Conservation (phyloP, 2,797 vertebrate species). For the Leptoclinus maculatus region DNA sequence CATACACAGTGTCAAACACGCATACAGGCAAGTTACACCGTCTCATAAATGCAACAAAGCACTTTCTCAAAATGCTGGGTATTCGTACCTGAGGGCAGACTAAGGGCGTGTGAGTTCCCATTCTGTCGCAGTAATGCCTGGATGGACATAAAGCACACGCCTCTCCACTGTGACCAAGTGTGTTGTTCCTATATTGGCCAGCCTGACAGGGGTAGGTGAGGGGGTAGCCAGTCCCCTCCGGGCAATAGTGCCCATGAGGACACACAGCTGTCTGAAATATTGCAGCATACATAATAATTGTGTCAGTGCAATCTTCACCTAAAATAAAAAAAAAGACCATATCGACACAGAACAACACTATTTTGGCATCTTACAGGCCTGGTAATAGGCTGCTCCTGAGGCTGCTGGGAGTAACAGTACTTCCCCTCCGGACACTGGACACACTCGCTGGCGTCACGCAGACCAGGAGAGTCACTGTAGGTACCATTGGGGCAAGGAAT, state of each 20-base stretch:
- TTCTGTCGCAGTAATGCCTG: constrained; percentile 84
- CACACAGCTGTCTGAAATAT: constrained; percentile 87
- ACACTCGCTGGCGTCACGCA: constrained; percentile 85
- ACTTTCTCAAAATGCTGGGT: not conserved
- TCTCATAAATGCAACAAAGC: not conserved
- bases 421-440: constrained; percentile 84
- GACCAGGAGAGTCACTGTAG: constrained; percentile 83
- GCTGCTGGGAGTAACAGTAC: constrained; percentile 86
- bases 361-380: constrained; percentile 82
- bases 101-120: constrained; percentile 80
- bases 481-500: constrained; percentile 91
- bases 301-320: not conserved
- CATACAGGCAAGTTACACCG: not conserved
- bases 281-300: constrained; percentile 7
- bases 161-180: constrained; percentile 75
- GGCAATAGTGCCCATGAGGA: constrained; percentile 88
- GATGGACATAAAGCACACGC: constrained; percentile 84
- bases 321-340: not conserved
- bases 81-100: constrained; percentile 85
- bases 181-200: constrained; percentile 87
- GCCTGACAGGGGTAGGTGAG: constrained; percentile 86
- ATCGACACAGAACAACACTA: not conserved
- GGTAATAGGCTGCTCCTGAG: constrained; percentile 82
- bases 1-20: not conserved
- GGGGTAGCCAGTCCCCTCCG: constrained; percentile 87